These are phyloP conservation scores for Psittacara wagleri DNA, from an alignment of 2,113 vertebrate genomes.

Conservation along the genomic window DNA sequence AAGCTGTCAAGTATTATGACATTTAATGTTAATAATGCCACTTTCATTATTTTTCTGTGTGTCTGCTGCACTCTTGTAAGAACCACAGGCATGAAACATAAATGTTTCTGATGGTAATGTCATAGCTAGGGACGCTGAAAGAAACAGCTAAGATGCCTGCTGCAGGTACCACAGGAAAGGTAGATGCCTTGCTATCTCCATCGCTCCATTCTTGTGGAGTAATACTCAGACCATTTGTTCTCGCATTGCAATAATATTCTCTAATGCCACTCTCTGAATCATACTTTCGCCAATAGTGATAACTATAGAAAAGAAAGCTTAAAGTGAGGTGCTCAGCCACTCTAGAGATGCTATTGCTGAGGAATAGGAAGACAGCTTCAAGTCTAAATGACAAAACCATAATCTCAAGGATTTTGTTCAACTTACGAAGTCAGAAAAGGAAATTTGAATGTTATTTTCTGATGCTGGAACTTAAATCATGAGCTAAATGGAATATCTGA, in stretches of 20 bases:
- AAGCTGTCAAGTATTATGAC: conserved; percentile 65
- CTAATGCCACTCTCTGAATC: neutral
- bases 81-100: conserved; percentile 33
- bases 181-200: neutral
- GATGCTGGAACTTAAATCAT: neutral
- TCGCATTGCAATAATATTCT: neutral
- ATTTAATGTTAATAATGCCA: conserved; percentile 63
- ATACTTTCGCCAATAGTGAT: neutral
- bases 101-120: conserved; percentile 35
- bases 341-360: neutral
- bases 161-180: neutral
- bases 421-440: neutral
- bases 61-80: conserved; percentile 38
- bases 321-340: neutral
- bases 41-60: conserved; percentile 40
- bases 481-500: neutral
- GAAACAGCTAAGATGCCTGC: neutral
- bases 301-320: neutral
- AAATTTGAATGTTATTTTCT: neutral
- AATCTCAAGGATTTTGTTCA: neutral
- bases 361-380: neutral
- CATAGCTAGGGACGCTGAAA: neutral
- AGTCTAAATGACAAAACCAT: neutral
- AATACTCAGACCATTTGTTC: neutral
- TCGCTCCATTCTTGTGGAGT: neutral